Base-by-base conservation (phyloP, 2,113 vertebrate genomes). In the Crotophaga sulcirostris region DNA sequence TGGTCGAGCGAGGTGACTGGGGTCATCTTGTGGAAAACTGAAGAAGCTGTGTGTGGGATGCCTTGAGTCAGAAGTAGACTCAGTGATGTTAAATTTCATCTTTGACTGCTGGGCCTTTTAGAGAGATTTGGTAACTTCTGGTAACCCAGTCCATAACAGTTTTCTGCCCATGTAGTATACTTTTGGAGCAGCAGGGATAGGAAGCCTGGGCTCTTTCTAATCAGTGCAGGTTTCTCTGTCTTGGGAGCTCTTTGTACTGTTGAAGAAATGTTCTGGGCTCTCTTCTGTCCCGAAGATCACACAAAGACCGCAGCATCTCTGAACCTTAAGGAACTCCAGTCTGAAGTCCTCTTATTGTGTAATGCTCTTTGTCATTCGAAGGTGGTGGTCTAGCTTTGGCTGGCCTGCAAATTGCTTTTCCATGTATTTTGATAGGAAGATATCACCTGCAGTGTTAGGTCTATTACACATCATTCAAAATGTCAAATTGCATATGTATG, bases 1-100 rank as follows among this genome's bases (percentile, higher is more conserved):
- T 0, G 3, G 42, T 47, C 0, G 0, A 28, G n/a, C 0, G 0
- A 66, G 79, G 85, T 69, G 79, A 9, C 28, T 45, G 31, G 52
- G 26, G 38, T 93, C 84, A 79, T 52, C 33, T 59, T 66, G 49
- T 40, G n/a, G 38, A 38, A 34, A 42, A 88, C 24, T 49, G 68
- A 47, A 78, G 80, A 76, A 83, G 79, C 40, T 49, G 7, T 66
- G 40, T 16, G n/a, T 10, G 40, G n/a, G 29, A 38, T 76, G 24
- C 11, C 9, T 56, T 51, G 14, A 84, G 34, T 33, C 64, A 75
- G 73, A 68, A 90, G 42, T 18, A 67, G 52, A 38, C 29, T 21
- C 20, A 59, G 42, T 2, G 6, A 29, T 74, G n/a, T 55, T 76
- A 28, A 33, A 59, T 77, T 51, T 63, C 3, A 5, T 42, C 33